Evolutionary conservation across 2,113 vertebrate species (phyloP).

Genomic region (Lasiurus cinereus): DNA sequence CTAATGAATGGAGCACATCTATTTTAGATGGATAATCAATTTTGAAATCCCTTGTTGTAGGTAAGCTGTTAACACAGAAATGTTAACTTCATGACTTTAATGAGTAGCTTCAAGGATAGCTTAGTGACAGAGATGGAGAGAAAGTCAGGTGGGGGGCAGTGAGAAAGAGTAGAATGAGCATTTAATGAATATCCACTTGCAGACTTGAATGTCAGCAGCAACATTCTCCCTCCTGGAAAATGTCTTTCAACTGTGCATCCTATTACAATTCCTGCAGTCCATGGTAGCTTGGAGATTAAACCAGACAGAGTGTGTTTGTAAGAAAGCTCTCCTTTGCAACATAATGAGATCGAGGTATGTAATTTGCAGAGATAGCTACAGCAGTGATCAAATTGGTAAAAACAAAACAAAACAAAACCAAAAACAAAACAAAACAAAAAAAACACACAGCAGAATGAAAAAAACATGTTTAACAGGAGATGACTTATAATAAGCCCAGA

Average conservation of each 20-base stretch:
- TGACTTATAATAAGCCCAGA: constrained; percentile 81
- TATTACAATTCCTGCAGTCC: constrained; percentile 73
- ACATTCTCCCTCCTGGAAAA: constrained; percentile 79
- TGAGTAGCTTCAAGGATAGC: constrained; percentile 77
- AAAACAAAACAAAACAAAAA: neutral
- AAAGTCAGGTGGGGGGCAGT: neutral
- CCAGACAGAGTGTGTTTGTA: constrained; percentile 74
- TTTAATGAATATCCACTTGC: constrained; percentile 84
- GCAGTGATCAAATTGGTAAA: constrained; percentile 81
- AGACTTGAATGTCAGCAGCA: constrained; percentile 78
- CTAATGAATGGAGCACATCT: constrained; percentile 69
- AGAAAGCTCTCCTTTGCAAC: constrained; percentile 75
- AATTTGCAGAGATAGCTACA: constrained; percentile 80
- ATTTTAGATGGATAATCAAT: constrained; percentile 79
- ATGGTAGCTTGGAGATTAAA: constrained; percentile 72
- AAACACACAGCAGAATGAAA: constrained; percentile 70
- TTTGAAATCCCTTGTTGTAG: constrained; percentile 74
- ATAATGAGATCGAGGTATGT: constrained; percentile 85
- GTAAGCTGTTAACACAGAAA: constrained; percentile 81
- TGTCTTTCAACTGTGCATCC: constrained; percentile 79
- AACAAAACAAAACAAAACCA: constrained; percentile 52
- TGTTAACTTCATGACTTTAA: constrained; percentile 79
- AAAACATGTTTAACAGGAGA: constrained; percentile 79
- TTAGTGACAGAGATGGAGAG: constrained; percentile 77
- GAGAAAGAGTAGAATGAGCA: constrained; percentile 41